Evolutionary conservation across 2,113 vertebrate genomes (phyloP), one percentile per base, ranked within the genome.

Genomic region (Oryzias woworae): DNA sequence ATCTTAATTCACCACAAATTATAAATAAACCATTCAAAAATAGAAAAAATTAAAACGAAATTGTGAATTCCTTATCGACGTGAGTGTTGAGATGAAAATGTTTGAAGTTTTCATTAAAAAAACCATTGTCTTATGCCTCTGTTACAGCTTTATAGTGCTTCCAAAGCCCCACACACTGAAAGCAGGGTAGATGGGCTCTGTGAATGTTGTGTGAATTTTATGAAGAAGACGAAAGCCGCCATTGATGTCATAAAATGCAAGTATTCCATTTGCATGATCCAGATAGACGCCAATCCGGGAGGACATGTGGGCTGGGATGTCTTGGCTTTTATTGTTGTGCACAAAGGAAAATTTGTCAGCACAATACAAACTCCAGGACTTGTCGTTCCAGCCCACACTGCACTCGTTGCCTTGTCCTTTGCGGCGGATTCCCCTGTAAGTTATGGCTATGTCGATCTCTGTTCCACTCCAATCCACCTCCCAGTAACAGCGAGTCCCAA

Each of bases 141-240:
- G 2, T 53, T 85, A 89, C 26, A 92, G 69, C 50, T 41, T 83
- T n/a, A 92, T 56, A 43, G 20, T 85, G 0, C 75, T 88, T 7
- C 90, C 88, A 66, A 83, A 92, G 28, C 91, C 91, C 91, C 93
- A 94, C 58, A 96, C 90, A 81, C 94, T 94, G 81, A 96, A 93
- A 10, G 92, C 89, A 0, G 91, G 89, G 59, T 93, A 94, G 10
- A 95, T 73, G 0, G 89, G 85, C 75, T 96, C 91, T 2, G 65
- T 82, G 62, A 95, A 95, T 13, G 83, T 87, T 23, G 89, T 91
- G 26, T 92, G 86, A 60, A 89, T 86, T 46, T 20, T 88, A 60
- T 95, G 81, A 52, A 94, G 72, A 43, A 93, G 92, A 6, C 78
- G 89, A 90, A 95, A 79, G 5, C 63, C 65, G 8, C 92, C 88